Conservation (phyloP, 2,888 invertebrate genomes). For the Drosophila siamana region DNA sequence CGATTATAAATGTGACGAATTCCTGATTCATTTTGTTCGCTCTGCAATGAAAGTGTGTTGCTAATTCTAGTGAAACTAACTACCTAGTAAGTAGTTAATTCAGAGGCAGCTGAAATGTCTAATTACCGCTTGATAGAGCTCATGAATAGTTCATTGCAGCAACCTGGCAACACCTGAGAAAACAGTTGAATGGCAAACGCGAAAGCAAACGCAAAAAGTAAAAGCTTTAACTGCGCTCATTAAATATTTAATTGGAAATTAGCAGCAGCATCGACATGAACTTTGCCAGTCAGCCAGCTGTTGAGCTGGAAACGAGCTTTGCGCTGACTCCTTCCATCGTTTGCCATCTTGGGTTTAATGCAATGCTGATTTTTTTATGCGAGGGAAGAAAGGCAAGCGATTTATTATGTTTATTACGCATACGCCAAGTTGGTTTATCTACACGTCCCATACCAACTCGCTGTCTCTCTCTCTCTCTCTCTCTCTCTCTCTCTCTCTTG, state of each 20-base stretch:
- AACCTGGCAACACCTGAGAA: background rate
- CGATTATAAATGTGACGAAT: no score
- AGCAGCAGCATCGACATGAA: background rate
- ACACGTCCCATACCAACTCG: background rate
- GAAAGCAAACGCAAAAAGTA: background rate
- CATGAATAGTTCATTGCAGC: conserved; percentile 1
- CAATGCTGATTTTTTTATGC: conserved; percentile 1
- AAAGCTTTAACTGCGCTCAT: background rate
- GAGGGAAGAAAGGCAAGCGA: background rate
- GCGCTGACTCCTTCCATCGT: background rate
- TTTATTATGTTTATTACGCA: conserved; percentile 22
- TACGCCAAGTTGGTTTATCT: conserved; percentile 9
- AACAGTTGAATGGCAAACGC: background rate
- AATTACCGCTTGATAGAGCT: background rate
- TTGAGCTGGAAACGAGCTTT: background rate
- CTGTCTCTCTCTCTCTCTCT: background rate
- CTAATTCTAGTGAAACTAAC: background rate
- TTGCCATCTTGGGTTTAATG: background rate
- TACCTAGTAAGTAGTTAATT: background rate
- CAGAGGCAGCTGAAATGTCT: background rate
- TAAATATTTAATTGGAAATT: conserved; percentile 6
- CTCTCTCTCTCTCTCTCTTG: background rate
- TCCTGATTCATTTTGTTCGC: no score
- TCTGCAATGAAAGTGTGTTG: no score
- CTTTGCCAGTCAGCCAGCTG: background rate